Evolutionary conservation across 2,888 invertebrate genomes (phyloP).

Genomic region (Trilocha varians): DNA sequence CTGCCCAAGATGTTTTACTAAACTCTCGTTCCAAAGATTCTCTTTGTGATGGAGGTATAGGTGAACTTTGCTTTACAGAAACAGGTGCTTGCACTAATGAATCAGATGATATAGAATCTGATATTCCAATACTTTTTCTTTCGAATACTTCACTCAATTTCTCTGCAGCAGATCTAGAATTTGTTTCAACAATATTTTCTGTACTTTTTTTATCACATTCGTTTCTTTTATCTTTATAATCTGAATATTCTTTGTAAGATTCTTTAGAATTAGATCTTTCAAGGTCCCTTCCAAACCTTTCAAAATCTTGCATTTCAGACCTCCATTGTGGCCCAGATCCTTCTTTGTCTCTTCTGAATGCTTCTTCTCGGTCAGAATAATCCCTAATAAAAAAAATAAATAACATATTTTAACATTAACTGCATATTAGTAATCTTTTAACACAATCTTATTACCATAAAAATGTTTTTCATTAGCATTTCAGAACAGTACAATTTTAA

Average conservation of each 20-base stretch:
- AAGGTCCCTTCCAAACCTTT: slow-evolving; percentile 51
- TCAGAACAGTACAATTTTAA: no score
- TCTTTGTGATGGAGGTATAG: slow-evolving; percentile 46
- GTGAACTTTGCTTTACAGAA: slow-evolving; percentile 66
- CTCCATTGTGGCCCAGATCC: slow-evolving; percentile 61
- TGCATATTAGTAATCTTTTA: no score
- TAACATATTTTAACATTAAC: no score
- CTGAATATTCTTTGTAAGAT: slow-evolving; percentile 64
- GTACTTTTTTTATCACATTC: slow-evolving; percentile 61
- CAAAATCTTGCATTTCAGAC: slow-evolving; percentile 67
- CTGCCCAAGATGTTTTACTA: slow-evolving; percentile 63
- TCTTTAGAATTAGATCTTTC: slow-evolving; percentile 67
- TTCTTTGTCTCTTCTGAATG: slow-evolving; percentile 59
- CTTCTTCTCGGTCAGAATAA: slow-evolving; percentile 65
- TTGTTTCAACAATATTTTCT: slow-evolving; percentile 45
- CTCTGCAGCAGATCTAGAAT: slow-evolving; percentile 60
- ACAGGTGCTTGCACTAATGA: slow-evolving; percentile 42
- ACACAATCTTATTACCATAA: no score
- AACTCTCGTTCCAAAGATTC: slow-evolving; percentile 66
- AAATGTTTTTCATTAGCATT: no score
- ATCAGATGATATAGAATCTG: slow-evolving; percentile 47
- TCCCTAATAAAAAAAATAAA: slow-evolving; percentile 40
- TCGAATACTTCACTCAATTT: slow-evolving; percentile 67
- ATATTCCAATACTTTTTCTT: slow-evolving; percentile 56
- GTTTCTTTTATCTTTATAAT: slow-evolving; percentile 63